Evolutionary conservation across 35 echinoderm and acorn worm genomes (phyloP).

Genomic region (Chiridota heheva): DNA sequence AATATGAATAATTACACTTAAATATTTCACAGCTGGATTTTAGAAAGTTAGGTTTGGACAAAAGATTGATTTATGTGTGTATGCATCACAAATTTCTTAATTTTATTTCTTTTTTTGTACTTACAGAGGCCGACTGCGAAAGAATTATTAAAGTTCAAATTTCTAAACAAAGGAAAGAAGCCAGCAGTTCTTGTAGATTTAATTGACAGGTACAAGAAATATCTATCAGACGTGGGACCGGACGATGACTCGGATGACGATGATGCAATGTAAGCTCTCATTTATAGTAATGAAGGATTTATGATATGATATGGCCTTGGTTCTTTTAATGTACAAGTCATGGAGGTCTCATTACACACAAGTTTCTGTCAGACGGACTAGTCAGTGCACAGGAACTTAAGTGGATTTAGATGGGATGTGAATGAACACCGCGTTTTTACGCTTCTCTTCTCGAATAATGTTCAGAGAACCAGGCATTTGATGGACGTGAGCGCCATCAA

Average conservation of each 20-base stretch:
- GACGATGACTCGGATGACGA: constrained; percentile 54
- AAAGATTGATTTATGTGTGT: too few relatives aligned
- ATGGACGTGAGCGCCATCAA: too few relatives aligned
- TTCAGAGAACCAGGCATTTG: too few relatives aligned
- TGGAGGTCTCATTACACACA: too few relatives aligned
- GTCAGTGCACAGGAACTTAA: too few relatives aligned
- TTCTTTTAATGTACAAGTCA: too few relatives aligned
- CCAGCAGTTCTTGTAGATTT: constrained; percentile 81
- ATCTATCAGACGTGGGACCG: constrained; percentile 52
- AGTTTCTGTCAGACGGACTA: too few relatives aligned
- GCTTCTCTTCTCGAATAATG: too few relatives aligned
- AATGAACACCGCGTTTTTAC: too few relatives aligned
- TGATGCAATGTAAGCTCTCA: constrained; percentile 44
- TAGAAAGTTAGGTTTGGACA: too few relatives aligned
- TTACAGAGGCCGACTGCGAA: constrained; percentile 90
- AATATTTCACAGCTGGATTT: not conserved
- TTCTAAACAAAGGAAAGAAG: constrained; percentile 85
- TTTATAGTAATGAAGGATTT: not conserved
- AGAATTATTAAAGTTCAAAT: constrained; percentile 91
- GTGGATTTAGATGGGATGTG: too few relatives aligned
- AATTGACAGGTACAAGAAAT: constrained; percentile 87
- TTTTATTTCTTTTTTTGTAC: not conserved
- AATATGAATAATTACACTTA: not conserved
- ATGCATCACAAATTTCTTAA: not conserved
- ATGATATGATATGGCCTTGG: too few relatives aligned